Percentiles rank a stretch among this genome's conserved stretches.
Conservation (phyloP, 2,797 vertebrate species). For the Periophthalmus magnuspinnatus region DNA sequence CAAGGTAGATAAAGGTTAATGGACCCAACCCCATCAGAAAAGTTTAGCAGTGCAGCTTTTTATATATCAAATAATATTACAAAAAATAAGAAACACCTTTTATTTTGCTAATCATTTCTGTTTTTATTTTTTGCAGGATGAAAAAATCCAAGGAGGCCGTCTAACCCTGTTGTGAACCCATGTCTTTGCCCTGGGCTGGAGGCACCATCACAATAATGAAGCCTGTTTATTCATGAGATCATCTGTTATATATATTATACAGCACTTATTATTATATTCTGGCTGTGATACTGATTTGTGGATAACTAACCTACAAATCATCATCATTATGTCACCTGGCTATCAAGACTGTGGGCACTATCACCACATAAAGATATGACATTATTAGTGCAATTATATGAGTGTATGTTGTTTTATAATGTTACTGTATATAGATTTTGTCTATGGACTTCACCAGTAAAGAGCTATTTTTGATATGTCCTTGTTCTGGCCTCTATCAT, state of each 20-base stretch:
- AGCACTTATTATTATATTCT: slow-evolving; percentile 82
- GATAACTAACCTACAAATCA: slow-evolving; percentile 42
- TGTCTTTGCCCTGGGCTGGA: slow-evolving; percentile 36
- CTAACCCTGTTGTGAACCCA: slow-evolving; percentile 41
- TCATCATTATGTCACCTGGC: slow-evolving; percentile 39
- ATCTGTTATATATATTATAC: slow-evolving; percentile 68
- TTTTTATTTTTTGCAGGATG: slow-evolving; percentile 65
- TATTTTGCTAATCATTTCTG: slow-evolving; percentile 1
- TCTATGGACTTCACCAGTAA: slow-evolving; percentile 59
- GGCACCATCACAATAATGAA: slow-evolving; percentile 57
- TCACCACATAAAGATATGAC: slow-evolving; percentile 35
- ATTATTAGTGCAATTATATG: slow-evolving; percentile 61
- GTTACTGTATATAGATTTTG: slow-evolving; percentile 71
- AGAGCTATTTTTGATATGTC: slow-evolving; percentile 67
- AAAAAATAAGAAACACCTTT: background rate
- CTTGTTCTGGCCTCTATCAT: slow-evolving; percentile 54
- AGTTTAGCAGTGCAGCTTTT: background rate
- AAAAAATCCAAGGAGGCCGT: slow-evolving; percentile 68
- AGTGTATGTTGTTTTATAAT: slow-evolving; percentile 70
- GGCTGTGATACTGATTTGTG: slow-evolving; percentile 54
- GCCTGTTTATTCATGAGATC: slow-evolving; percentile 52
- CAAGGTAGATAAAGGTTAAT: too few species aligned
- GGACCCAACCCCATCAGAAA: too few species aligned
- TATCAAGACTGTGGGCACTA: slow-evolving; percentile 21
- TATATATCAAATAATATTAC: background rate